Percentiles rank a stretch among this genome's conserved stretches.
Conservation (phyloP, 2,888 invertebrate species). For the Petrolisthes manimaculis region DNA sequence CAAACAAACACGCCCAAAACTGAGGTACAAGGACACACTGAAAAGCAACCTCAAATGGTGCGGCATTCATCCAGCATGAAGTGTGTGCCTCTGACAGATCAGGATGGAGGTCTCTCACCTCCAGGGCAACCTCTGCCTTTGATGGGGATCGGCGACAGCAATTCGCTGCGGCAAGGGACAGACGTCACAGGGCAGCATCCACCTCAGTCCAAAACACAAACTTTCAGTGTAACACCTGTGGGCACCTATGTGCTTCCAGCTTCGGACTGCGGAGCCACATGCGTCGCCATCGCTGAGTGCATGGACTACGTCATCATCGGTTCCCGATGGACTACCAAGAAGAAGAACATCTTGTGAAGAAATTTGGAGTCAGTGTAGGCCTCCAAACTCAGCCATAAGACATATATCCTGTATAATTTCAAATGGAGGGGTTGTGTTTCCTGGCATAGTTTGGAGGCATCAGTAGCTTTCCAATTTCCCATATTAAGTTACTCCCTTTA, state of each 20-base stretch:
- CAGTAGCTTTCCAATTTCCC: too few relatives aligned
- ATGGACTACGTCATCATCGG: background rate
- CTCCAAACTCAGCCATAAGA: too few relatives aligned
- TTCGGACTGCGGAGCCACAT: conserved; percentile 11
- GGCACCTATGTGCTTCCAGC: background rate
- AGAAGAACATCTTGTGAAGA: too few relatives aligned
- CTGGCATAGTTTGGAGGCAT: too few relatives aligned
- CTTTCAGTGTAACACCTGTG: background rate
- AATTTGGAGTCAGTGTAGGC: too few relatives aligned
- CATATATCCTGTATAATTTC: too few relatives aligned
- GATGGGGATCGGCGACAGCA: background rate
- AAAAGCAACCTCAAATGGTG: background rate
- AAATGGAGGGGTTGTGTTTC: too few relatives aligned
- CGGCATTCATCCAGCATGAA: background rate
- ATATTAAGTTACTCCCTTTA: too few relatives aligned
- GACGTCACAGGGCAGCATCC: too few relatives aligned
- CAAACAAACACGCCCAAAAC: background rate
- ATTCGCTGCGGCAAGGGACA: conserved; percentile 5
- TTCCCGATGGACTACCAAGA: background rate
- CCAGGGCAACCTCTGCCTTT: background rate
- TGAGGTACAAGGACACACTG: background rate
- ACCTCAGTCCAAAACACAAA: background rate
- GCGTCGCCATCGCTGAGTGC: background rate
- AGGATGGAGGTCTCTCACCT: background rate
- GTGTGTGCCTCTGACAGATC: background rate